Evolutionary conservation across 1,140 invertebrate species (phyloP).

Genomic region (Drosophila novamexicana): DNA sequence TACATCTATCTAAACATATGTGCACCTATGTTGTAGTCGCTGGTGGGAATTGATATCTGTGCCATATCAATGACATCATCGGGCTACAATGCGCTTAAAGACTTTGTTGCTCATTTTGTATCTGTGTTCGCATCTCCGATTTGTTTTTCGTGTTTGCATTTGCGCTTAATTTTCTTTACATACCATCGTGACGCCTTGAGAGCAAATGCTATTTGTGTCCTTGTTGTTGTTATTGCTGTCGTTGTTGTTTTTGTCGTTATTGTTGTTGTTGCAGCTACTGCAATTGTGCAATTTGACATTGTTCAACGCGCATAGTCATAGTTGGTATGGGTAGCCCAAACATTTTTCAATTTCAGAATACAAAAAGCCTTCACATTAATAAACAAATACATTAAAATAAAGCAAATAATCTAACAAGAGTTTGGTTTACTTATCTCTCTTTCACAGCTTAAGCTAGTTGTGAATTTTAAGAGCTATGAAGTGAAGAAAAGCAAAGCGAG

Average conservation of each 20-base stretch:
- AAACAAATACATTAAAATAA: too few species aligned
- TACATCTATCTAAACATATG: neutral
- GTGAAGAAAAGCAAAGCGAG: too few species aligned
- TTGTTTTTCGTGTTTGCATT: slow-evolving; percentile 10
- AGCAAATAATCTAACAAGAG: too few species aligned
- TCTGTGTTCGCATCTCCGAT: slow-evolving; percentile 23
- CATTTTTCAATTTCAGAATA: neutral
- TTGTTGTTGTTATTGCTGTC: slow-evolving; percentile 26
- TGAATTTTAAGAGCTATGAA: too few species aligned
- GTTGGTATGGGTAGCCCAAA: slow-evolving; percentile 2
- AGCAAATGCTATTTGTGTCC: slow-evolving; percentile 45
- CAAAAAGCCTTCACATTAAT: too few species aligned
- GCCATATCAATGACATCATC: slow-evolving; percentile 14
- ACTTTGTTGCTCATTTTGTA: slow-evolving; percentile 9
- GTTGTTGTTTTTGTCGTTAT: slow-evolving; percentile 8
- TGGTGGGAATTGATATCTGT: slow-evolving; percentile 7
- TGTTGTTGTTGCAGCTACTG: slow-evolving; percentile 22
- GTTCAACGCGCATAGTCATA: slow-evolving; percentile 48
- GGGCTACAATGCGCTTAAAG: neutral
- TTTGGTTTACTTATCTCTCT: too few species aligned
- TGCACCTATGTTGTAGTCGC: neutral
- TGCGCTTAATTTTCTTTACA: slow-evolving; percentile 32
- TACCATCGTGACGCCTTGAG: slow-evolving; percentile 34
- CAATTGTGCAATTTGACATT: slow-evolving; percentile 60
- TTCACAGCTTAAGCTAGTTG: too few species aligned